Percentiles rank a stretch among this genome's conserved stretches.
Conservation (phyloP, 2,888 invertebrate species). For the Mellilla xanthometata region DNA sequence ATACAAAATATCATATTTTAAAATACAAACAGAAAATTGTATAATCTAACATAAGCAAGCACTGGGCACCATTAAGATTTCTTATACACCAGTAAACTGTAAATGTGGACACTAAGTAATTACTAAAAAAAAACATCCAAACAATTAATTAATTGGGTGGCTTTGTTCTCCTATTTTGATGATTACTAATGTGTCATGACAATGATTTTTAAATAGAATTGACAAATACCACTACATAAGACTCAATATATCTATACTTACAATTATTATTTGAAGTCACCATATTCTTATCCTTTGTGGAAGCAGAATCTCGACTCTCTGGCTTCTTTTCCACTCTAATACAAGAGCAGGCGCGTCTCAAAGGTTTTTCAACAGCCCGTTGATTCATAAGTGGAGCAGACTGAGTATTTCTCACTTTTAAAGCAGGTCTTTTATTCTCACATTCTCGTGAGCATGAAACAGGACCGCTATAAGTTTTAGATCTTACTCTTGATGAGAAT, state of each 20-base stretch:
- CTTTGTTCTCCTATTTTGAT: too few species aligned
- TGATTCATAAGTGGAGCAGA: conserved; percentile 61
- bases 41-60: too few species aligned
- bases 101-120: too few species aligned
- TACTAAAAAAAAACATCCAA: too few species aligned
- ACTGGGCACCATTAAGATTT: too few species aligned
- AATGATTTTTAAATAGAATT: too few species aligned
- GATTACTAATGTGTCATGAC: too few species aligned
- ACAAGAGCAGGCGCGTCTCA: conserved; percentile 65
- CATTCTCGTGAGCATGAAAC: conserved; percentile 54
- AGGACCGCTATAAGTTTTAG: conserved; percentile 46
- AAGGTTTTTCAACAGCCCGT: conserved; percentile 45
- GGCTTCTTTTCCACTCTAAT: conserved; percentile 54
- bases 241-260: conserved; percentile 40
- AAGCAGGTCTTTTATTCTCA: conserved; percentile 29
- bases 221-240: too few species aligned
- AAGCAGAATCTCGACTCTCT: conserved; percentile 32
- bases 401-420: conserved; percentile 44
- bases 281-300: conserved; percentile 40
- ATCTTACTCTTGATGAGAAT: conserved; percentile 67
- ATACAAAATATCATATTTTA: too few species aligned
- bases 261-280: conserved; percentile 59
- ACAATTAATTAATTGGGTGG: too few species aligned
- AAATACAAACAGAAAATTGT: too few species aligned
- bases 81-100: too few species aligned